Percentiles rank a stretch among this genome's conserved stretches.
Conservation (phyloP, 1,140 invertebrate species). For the Metopolophium dirhodum region DNA sequence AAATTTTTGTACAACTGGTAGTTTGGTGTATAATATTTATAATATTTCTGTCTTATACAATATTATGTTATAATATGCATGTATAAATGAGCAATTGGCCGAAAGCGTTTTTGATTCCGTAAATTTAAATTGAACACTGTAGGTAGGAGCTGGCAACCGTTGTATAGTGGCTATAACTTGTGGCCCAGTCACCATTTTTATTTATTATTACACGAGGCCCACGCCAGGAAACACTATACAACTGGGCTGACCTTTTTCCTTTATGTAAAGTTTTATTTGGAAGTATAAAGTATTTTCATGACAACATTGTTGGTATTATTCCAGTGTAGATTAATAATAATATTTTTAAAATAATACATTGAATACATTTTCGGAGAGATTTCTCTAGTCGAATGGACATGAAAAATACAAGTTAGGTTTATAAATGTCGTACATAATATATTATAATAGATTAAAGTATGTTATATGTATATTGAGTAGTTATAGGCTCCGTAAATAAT, state of each 20-base stretch:
- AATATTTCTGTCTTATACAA: neutral
- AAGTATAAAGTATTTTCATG: neutral
- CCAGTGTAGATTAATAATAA: neutral
- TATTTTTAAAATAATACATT: neutral
- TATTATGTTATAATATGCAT: neutral
- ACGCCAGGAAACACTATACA: neutral
- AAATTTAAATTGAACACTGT: neutral
- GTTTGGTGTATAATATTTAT: neutral
- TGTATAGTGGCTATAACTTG: neutral
- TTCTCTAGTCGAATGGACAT: neutral
- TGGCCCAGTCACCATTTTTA: neutral
- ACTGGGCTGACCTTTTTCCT: neutral
- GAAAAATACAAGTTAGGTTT: neutral
- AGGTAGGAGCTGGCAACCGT: neutral
- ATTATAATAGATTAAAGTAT: no score
- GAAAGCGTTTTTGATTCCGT: neutral
- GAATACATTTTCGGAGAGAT: neutral
- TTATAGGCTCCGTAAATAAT: neutral
- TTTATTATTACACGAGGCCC: neutral
- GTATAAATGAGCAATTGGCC: neutral
- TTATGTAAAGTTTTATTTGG: neutral
- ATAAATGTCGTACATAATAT: no score
- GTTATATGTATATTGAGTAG: neutral
- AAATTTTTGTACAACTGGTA: neutral
- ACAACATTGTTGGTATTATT: neutral